Evolutionary conservation across 1,140 invertebrate genomes (phyloP).

Genomic region (Neotoxoptera formosana): DNA sequence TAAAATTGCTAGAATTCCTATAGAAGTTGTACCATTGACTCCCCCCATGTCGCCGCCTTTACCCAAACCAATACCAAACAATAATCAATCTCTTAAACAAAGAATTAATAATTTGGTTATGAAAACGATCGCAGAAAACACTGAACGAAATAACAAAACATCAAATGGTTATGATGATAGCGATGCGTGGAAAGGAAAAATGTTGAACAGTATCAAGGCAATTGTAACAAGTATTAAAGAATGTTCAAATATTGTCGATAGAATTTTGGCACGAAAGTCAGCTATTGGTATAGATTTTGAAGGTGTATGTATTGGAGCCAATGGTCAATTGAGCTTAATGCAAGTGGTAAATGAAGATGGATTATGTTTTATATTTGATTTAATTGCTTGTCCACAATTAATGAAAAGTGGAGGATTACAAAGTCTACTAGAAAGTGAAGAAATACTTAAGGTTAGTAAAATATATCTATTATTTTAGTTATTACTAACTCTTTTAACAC

Average conservation of each 20-base stretch:
- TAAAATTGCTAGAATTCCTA: slow-evolving; percentile 49
- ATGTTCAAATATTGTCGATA: slow-evolving; percentile 77
- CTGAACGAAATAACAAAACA: slow-evolving; percentile 66
- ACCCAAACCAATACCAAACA: slow-evolving; percentile 61
- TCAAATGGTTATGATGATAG: slow-evolving; percentile 64
- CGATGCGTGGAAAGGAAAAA: slow-evolving; percentile 80
- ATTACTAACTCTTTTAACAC: not conserved
- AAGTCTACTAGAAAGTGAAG: slow-evolving; percentile 79
- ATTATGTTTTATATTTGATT: slow-evolving; percentile 87
- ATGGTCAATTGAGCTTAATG: slow-evolving; percentile 83
- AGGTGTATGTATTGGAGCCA: slow-evolving; percentile 87
- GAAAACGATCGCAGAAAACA: slow-evolving; percentile 89
- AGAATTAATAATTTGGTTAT: slow-evolving; percentile 86
- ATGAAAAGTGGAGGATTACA: slow-evolving; percentile 81
- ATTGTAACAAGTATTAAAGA: slow-evolving; percentile 77
- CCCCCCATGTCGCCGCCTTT: slow-evolving; percentile 53
- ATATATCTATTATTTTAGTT: not conserved
- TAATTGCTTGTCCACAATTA: slow-evolving; percentile 83
- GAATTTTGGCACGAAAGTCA: slow-evolving; percentile 74
- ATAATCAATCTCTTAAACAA: slow-evolving; percentile 81
- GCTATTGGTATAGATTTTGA: slow-evolving; percentile 81
- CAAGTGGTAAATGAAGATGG: slow-evolving; percentile 84
- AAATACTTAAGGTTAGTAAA: slow-evolving; percentile 80
- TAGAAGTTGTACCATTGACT: slow-evolving; percentile 49
- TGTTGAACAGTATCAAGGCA: slow-evolving; percentile 81